A percentile compares a stretch with the other conserved stretches of the same genome.
Conservation (phyloP, 2,113 vertebrate species). For the Ploceus nigricollis region DNA sequence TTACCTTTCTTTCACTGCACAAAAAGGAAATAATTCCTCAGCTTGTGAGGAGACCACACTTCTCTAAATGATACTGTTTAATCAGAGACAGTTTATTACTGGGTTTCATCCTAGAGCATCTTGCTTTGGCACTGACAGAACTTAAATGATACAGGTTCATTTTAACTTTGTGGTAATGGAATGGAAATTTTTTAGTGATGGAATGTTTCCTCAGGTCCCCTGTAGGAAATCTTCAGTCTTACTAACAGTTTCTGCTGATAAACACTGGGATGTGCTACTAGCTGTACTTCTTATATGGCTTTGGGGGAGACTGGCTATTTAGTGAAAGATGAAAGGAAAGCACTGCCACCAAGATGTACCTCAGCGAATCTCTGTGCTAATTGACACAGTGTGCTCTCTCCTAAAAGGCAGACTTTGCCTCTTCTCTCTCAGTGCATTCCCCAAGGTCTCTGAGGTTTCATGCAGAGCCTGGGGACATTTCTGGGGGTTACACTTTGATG, state of each 20-base stretch:
- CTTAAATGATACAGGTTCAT: background rate
- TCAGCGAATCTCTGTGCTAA: background rate
- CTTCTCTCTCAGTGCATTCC: background rate
- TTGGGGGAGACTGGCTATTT: background rate
- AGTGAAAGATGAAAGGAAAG: conserved; percentile 24
- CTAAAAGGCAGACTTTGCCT: background rate
- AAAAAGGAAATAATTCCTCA: background rate
- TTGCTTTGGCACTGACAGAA: background rate
- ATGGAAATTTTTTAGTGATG: background rate
- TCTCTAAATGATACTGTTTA: background rate
- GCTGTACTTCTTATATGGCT: background rate
- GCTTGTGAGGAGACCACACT: background rate
- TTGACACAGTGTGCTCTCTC: background rate
- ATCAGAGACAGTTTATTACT: background rate
- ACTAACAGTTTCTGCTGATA: background rate
- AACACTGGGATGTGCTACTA: background rate
- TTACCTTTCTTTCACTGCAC: background rate
- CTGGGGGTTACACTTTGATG: background rate
- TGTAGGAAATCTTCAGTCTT: background rate
- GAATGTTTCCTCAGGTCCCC: background rate
- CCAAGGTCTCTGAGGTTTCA: background rate
- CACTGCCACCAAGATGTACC: background rate
- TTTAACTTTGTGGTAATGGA: background rate
- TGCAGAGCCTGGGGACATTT: background rate
- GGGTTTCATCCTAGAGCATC: background rate